Conservation (phyloP, 2,888 invertebrate species). For the Ochropleura plecta region DNA sequence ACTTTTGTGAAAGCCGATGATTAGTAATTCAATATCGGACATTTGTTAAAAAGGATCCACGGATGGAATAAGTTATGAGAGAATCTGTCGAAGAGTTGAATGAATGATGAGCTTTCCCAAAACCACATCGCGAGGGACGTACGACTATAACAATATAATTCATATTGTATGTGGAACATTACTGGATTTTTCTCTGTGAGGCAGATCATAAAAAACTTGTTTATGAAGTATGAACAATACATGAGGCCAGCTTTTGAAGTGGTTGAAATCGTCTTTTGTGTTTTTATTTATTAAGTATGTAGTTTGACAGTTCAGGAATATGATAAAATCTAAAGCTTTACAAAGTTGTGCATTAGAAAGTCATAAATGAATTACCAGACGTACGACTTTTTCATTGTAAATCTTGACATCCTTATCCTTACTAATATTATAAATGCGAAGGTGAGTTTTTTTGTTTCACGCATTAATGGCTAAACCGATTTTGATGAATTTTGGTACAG, state of each 20-base stretch:
- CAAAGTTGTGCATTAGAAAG: background rate
- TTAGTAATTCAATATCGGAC: conserved; percentile 56
- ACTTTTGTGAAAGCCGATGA: conserved; percentile 18
- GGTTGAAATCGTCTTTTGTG: conserved; percentile 14
- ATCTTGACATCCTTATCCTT: background rate
- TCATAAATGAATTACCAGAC: background rate
- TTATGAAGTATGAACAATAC: conserved; percentile 44
- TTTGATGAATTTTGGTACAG: too few relatives aligned
- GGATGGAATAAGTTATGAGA: conserved; percentile 44
- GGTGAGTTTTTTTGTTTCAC: too few relatives aligned
- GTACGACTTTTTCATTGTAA: background rate
- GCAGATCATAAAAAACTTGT: conserved; percentile 57
- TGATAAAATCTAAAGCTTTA: background rate
- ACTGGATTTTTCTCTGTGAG: conserved; percentile 32
- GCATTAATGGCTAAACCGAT: too few relatives aligned
- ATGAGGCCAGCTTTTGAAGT: conserved; percentile 23
- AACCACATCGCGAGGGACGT: conserved; percentile 22
- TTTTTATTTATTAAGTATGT: conserved; percentile 13
- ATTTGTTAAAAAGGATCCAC: conserved; percentile 41
- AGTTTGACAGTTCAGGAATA: background rate
- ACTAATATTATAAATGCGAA: too few relatives aligned
- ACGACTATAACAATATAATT: conserved; percentile 44
- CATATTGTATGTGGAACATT: conserved; percentile 40
- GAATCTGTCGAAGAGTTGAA: conserved; percentile 56
- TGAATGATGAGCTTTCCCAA: conserved; percentile 42